Conservation (phyloP, 2,797 vertebrate genomes). For the Anniella stebbinsi region DNA sequence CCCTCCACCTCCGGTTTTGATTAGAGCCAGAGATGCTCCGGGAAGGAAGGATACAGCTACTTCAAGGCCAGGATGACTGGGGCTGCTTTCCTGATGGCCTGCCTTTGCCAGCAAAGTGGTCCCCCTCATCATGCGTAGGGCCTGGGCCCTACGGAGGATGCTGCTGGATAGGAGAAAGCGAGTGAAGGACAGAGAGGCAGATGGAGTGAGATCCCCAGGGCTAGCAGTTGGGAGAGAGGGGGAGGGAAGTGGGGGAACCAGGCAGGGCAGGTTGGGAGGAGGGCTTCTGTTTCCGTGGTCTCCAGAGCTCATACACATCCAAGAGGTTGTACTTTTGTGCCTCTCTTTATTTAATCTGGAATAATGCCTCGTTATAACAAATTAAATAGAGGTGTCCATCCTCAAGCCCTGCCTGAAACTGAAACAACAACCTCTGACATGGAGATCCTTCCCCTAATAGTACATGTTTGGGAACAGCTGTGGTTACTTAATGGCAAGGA, state of each 20-base stretch:
- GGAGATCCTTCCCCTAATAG: background rate
- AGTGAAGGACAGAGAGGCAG: conserved; percentile 26
- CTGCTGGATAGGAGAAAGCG: background rate
- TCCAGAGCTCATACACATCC: too few relatives aligned
- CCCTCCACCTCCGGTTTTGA: background rate
- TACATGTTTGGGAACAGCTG: background rate
- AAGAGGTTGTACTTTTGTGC: background rate
- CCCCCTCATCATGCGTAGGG: background rate
- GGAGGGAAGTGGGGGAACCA: background rate
- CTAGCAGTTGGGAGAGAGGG: background rate
- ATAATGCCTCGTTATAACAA: too few relatives aligned
- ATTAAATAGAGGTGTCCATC: background rate
- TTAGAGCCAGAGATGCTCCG: background rate
- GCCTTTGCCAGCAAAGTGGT: background rate
- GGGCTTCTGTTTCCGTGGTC: background rate
- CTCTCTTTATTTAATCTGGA: background rate
- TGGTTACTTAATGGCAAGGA: background rate
- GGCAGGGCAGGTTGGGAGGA: background rate
- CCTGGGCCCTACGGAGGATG: background rate
- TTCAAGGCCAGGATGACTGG: background rate
- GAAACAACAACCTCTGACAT: background rate
- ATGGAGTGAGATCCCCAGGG: conserved; percentile 28
- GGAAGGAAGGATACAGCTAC: background rate
- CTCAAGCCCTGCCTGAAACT: background rate
- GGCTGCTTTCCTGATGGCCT: conserved; percentile 3